Conservation (phyloP, 2,888 invertebrate species). For the Diplolepis rosae region DNA sequence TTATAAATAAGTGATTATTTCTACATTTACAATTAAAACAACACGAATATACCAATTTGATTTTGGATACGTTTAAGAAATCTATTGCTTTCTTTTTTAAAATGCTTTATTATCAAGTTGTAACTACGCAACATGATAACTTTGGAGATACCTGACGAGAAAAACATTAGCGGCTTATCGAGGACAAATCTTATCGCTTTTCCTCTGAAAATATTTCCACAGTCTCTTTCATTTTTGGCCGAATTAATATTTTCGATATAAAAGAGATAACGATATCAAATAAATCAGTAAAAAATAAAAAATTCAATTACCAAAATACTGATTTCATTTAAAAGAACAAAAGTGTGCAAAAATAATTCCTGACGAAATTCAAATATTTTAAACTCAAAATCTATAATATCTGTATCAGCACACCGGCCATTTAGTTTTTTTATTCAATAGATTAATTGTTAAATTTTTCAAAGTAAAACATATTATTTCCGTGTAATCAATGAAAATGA, state of each 20-base stretch:
- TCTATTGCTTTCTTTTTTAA: neutral
- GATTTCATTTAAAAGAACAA: too few relatives aligned
- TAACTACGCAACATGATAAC: neutral
- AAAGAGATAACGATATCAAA: neutral
- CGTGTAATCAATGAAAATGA: too few relatives aligned
- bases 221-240: neutral
- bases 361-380: too few relatives aligned
- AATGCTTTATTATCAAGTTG: neutral
- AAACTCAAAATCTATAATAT: too few relatives aligned
- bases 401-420: too few relatives aligned
- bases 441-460: too few relatives aligned
- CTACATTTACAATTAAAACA: neutral
- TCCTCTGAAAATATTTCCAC: slow-evolving; percentile 5
- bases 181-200: slow-evolving; percentile 15
- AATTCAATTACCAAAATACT: too few relatives aligned
- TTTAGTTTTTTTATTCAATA: too few relatives aligned
- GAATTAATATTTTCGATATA: neutral
- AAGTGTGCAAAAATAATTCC: too few relatives aligned
- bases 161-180: slow-evolving; percentile 18
- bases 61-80: slow-evolving; percentile 6
- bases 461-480: too few relatives aligned
- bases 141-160: slow-evolving; percentile 1
- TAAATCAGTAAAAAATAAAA: neutral
- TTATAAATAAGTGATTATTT: slow-evolving; percentile 1
- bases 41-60: neutral